These are phyloP conservation scores for Rhizoglyphus robini DNA, from an alignment of 1,140 invertebrate species.

Conservation along the genomic window DNA sequence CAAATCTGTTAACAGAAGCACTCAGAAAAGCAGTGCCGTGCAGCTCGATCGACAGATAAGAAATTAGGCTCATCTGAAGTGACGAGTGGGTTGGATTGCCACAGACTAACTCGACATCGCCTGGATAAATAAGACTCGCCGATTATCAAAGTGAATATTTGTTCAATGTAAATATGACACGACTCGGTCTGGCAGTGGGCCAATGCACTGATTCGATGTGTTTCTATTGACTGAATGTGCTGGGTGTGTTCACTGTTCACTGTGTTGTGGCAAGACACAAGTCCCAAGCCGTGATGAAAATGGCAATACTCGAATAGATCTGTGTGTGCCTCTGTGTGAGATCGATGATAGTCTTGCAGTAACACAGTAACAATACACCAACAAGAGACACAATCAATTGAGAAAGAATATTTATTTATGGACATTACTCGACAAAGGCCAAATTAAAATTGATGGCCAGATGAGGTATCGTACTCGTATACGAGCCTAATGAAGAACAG, in stretches of 20 bases:
- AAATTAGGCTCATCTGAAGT: conserved; percentile 12
- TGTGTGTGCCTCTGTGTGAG: neutral
- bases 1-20: too few species aligned
- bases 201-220: too few species aligned
- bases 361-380: neutral
- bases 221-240: neutral
- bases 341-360: neutral
- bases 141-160: too few species aligned
- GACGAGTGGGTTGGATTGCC: too few species aligned
- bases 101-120: too few species aligned
- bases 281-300: neutral
- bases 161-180: too few species aligned
- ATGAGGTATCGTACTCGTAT: neutral
- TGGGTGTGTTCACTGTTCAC: too few species aligned
- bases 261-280: too few species aligned
- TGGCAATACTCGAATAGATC: conserved; percentile 5
- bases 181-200: too few species aligned
- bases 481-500: neutral
- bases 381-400: neutral
- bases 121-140: too few species aligned
- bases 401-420: conserved; percentile 1
- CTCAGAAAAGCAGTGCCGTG: too few species aligned
- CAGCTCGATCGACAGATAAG: conserved; percentile 1
- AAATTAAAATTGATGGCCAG: conserved; percentile 10
- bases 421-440: neutral